Evolutionary conservation across 2,797 vertebrate species (phyloP), one percentile per base, ranked within the genome.

Genomic region (Lemur catta): DNA sequence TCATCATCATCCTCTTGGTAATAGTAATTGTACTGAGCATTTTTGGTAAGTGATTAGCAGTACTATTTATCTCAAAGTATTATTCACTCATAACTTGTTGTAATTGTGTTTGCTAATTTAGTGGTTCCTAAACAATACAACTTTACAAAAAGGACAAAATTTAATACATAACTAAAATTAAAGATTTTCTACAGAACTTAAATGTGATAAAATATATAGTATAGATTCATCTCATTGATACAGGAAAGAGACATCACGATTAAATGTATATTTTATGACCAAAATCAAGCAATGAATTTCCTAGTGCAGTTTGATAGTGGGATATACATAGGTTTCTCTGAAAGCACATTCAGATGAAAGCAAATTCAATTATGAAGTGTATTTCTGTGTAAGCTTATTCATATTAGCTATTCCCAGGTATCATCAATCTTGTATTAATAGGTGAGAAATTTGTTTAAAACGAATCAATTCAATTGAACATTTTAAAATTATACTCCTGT

Each of bases 31-130:
- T 43, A 43, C 81, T 93, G 74, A 91, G 81, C n/a, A 46, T 91
- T 67, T 57, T 86, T 28, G 67, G 95, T 93, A 86, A 96, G 92
- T 81, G 33, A 75, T 41, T 46, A 71, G 2, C 35, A 95, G 72
- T 46, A 48, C 4, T 28, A 26, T 89, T 48, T 63, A 72, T 26
- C 24, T 30, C 26, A 26, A 89, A 50, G 7, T 38, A 63, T 67
- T 92, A 80, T 78, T 95, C 20, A 43, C 15, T 71, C 26, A 61
- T 69, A 57, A 52, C 35, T 24, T 76, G 12, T 50, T 88, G 50
- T 52, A 84, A 71, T 78, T 63, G 35, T 43, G 20, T 92, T 95
- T 82, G 28, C 28, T 76, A 2, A 69, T 61, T 26, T 43, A 48
- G 13, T 59, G n/a, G 9, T 69, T 95, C 52, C 50, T 92, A 76